Percentiles rank a stretch among this genome's conserved stretches.
phyloP scores from a whole-genome alignment of 2,888 invertebrate species.

The Apomyelois bistriatella region DNA sequence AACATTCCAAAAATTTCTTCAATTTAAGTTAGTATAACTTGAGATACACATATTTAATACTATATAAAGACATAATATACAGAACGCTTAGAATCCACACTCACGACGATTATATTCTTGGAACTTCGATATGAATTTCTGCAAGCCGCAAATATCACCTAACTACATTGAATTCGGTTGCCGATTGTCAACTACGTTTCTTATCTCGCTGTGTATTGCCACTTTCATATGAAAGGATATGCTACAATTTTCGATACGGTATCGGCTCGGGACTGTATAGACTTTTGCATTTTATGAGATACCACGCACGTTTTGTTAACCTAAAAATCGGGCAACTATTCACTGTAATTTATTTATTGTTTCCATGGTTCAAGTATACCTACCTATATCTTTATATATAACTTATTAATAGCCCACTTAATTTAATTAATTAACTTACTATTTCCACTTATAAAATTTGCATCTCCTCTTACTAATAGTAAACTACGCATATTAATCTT shows the following conservation, averaged over 20 bases:
- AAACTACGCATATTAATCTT: too few relatives aligned
- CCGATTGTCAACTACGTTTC: constrained; percentile 56
- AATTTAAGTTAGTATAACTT: too few relatives aligned
- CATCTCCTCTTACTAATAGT: too few relatives aligned
- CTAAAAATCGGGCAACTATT: too few relatives aligned
- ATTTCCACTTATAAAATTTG: too few relatives aligned
- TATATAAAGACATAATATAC: not conserved
- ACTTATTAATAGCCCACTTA: too few relatives aligned
- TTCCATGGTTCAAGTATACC: too few relatives aligned
- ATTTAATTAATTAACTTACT: too few relatives aligned
- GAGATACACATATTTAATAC: too few relatives aligned
- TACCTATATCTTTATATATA: too few relatives aligned
- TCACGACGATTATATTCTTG: not conserved
- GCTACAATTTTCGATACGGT: not conserved
- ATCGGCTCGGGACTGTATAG: not conserved
- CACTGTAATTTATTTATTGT: too few relatives aligned
- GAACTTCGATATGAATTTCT: constrained; percentile 46
- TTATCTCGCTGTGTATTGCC: constrained; percentile 58
- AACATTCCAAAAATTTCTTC: too few relatives aligned
- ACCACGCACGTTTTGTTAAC: not conserved
- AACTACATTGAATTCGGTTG: constrained; percentile 45
- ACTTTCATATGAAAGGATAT: not conserved
- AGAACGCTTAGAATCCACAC: not conserved
- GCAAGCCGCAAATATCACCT: constrained; percentile 42
- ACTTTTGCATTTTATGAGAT: not conserved